Base-by-base conservation (phyloP, 2,888 invertebrate genomes). In the Schrankia costaestrigalis region DNA sequence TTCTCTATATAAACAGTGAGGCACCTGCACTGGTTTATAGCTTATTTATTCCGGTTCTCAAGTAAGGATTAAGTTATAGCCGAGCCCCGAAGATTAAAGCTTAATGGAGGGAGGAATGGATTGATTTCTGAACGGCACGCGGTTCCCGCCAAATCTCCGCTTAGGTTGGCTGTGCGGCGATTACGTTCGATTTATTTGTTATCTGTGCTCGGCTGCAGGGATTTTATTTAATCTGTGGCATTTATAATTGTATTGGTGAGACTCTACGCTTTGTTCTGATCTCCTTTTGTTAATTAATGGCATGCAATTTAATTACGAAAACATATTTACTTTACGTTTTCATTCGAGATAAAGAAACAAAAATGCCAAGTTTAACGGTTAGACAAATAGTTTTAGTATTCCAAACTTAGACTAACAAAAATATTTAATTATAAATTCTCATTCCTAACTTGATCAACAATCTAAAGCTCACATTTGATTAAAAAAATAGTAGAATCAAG, bases 41-140 rank as follows among this genome's bases (percentile, higher is more conserved):
- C 79, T 84, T 85, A 85, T 86, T 85, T 86, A 86, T 83, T 76
- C 78, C 71, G 73, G 71, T 75, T 74, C 83, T 83, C 77, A 80
- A 82, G 74, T 74, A 68, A 55, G 79, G 86, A 85, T 86, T 85
- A 85, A 85, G 84, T 86, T 86, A 86, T 84, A 82, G 81, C 85
- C 78, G 75, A 76, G 75, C 76, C 72, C 71, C 78, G 72, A 78
- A 85, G 83, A 86, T 86, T 86, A 86, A 85, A 82, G 74, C 83
- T 80, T 84, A 85, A 85, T 84, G 66, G 78, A 66, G 78, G 76
- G 70, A 53, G 72, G 73, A 67, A 78, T 78, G 74, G 84, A 86
- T 86, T 86, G 86, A 86, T 86, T 86, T 78, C 84, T 79, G 74
- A 76, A 77, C 75, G 75, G 66, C 56, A 58, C 72, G 61, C 67